A percentile compares a stretch with the other conserved stretches of the same genome.
phyloP scores from a whole-genome alignment of 2,113 vertebrate genomes.

The Alces alces region DNA sequence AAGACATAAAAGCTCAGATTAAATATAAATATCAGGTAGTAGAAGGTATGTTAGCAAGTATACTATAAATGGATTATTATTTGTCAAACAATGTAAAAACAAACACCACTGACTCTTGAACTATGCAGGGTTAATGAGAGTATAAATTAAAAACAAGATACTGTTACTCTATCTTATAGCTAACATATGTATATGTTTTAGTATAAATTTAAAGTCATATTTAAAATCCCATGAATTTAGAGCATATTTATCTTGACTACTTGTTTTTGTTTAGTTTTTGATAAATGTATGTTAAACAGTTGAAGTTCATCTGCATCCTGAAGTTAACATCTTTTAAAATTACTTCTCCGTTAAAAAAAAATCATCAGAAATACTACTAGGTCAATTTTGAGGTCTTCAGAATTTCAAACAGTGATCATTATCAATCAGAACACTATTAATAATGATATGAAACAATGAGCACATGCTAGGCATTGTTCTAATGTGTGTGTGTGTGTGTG shows the following conservation, averaged over 20 bases:
- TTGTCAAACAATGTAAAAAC: neutral
- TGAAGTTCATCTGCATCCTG: neutral
- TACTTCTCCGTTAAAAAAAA: neutral
- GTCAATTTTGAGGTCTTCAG: neutral
- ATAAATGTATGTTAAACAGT: neutral
- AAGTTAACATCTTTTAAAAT: neutral
- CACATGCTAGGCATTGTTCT: neutral
- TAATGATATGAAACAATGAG: neutral
- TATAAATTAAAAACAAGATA: neutral
- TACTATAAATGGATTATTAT: neutral
- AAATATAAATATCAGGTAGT: conserved; percentile 1
- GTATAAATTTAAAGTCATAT: neutral
- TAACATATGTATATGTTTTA: neutral
- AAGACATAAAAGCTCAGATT: neutral
- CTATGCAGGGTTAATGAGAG: neutral
- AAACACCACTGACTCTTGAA: neutral
- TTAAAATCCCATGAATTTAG: neutral
- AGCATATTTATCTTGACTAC: neutral
- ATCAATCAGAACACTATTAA: neutral
- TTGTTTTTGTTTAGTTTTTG: neutral
- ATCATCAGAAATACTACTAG: neutral
- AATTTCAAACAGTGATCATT: neutral
- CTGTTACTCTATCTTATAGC: neutral
- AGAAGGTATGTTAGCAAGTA: neutral
- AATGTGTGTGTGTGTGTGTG: neutral